phyloP scores from a whole-genome alignment of 2,888 invertebrate genomes.

The Margaritifera margaritifera region DNA sequence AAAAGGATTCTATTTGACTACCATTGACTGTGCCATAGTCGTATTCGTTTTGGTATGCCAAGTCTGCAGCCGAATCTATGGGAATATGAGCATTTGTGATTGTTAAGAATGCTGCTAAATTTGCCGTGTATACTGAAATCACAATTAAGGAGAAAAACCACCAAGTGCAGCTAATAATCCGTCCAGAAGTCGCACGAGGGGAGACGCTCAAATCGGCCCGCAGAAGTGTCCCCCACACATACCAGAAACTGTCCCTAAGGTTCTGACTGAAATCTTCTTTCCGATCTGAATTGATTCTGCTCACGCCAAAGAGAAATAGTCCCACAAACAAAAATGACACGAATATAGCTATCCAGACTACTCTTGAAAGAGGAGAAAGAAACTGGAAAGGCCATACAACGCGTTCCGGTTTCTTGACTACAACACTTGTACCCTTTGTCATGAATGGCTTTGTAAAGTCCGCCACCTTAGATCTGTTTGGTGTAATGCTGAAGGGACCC shows the following conservation, averaged over 20 bases:
- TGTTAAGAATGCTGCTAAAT: conserved; percentile 66
- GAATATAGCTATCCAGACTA: conserved; percentile 78
- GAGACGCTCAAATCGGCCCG: conserved; percentile 58
- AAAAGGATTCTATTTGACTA: conserved; percentile 64
- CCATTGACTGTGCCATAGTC: conserved; percentile 67
- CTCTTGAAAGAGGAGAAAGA: conserved; percentile 92
- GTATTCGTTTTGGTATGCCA: conserved; percentile 57
- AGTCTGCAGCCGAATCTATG: conserved; percentile 58
- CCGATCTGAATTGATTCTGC: conserved; percentile 57
- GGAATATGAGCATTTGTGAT: conserved; percentile 59
- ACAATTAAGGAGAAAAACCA: conserved; percentile 67
- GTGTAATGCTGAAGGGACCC: conserved; percentile 94
- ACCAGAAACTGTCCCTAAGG: conserved; percentile 66
- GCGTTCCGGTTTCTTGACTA: conserved; percentile 91
- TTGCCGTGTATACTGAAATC: conserved; percentile 66
- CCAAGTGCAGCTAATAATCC: conserved; percentile 62
- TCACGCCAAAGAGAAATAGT: conserved; percentile 61
- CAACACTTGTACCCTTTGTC: conserved; percentile 94
- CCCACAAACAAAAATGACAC: conserved; percentile 59
- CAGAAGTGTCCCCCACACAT: conserved; percentile 66
- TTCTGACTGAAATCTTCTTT: conserved; percentile 44
- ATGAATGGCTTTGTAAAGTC: conserved; percentile 98
- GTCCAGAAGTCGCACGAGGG: conserved; percentile 58
- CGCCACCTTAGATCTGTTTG: conserved; percentile 91
- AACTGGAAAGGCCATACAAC: conserved; percentile 95